Evolutionary conservation across 2,888 invertebrate species (phyloP).

Genomic region (Argyresthia goedartella): DNA sequence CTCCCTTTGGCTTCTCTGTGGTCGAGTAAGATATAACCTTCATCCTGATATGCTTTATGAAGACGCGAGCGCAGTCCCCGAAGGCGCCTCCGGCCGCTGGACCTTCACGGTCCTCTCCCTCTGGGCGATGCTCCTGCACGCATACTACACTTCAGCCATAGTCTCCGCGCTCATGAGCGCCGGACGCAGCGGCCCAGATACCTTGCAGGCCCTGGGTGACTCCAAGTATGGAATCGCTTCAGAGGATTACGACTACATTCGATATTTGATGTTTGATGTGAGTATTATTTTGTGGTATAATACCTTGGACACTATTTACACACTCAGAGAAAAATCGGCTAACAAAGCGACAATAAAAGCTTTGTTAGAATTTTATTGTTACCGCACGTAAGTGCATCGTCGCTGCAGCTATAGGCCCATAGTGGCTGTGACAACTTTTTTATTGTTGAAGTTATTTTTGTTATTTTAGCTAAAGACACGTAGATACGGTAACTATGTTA

Average conservation of each 20-base stretch:
- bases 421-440: too few relatives aligned
- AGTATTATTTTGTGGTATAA: slow-evolving; percentile 12
- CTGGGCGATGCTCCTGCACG: slow-evolving; percentile 50
- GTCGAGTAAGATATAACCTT: too few relatives aligned
- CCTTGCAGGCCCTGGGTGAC: slow-evolving; percentile 37
- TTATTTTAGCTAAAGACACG: too few relatives aligned
- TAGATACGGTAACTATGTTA: too few relatives aligned
- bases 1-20: too few relatives aligned
- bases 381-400: too few relatives aligned
- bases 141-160: slow-evolving; percentile 54
- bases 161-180: slow-evolving; percentile 51
- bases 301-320: too few relatives aligned
- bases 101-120: slow-evolving; percentile 43
- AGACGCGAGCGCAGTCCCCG: slow-evolving; percentile 52
- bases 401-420: too few relatives aligned
- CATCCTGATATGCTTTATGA: slow-evolving; percentile 1
- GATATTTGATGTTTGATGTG: slow-evolving; percentile 44
- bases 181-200: slow-evolving; percentile 36
- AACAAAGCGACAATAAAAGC: too few relatives aligned
- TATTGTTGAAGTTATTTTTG: too few relatives aligned
- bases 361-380: too few relatives aligned
- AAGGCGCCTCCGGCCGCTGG: slow-evolving; percentile 40
- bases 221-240: slow-evolving; percentile 46
- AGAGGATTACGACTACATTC: slow-evolving; percentile 44
- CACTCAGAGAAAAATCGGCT: too few relatives aligned